Conservation (phyloP, 2,888 invertebrate genomes). For the Drosophila recens region DNA sequence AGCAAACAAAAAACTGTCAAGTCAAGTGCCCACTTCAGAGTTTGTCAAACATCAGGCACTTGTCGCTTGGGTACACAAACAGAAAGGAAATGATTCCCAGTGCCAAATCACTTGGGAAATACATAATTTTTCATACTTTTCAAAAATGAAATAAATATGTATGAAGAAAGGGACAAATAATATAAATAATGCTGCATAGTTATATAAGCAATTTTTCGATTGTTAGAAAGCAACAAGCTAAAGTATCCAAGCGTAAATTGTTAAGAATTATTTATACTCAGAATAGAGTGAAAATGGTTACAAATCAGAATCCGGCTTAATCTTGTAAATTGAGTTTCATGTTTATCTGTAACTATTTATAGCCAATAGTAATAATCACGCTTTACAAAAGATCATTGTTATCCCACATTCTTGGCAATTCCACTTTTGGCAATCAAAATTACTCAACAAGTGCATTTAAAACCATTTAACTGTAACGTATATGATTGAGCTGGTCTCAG, state of each 20-base stretch:
- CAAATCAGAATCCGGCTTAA: background rate
- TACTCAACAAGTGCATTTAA: conserved; percentile 11
- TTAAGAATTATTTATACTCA: background rate
- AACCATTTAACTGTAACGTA: background rate
- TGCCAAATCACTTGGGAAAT: conserved; percentile 26
- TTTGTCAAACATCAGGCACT: conserved; percentile 8
- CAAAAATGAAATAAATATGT: conserved; percentile 17
- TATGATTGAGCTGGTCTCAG: background rate
- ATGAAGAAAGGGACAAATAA: background rate
- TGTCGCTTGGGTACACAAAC: conserved; percentile 33
- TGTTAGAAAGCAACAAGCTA: background rate
- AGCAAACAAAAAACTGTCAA: conserved; percentile 26
- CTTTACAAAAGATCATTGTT: background rate
- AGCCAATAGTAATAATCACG: background rate
- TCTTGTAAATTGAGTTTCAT: background rate
- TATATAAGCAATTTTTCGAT: background rate
- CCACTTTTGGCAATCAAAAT: background rate
- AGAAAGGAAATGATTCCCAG: conserved; percentile 25
- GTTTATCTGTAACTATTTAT: background rate
- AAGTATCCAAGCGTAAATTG: background rate
- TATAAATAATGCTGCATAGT: background rate
- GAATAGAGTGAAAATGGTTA: no score
- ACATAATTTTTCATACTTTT: conserved; percentile 8
- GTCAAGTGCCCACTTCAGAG: conserved; percentile 18
- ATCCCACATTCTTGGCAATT: background rate